Evolutionary conservation across 53 echinoderm and acorn worm species (phyloP).

Genomic region (Luidia sarsii): DNA sequence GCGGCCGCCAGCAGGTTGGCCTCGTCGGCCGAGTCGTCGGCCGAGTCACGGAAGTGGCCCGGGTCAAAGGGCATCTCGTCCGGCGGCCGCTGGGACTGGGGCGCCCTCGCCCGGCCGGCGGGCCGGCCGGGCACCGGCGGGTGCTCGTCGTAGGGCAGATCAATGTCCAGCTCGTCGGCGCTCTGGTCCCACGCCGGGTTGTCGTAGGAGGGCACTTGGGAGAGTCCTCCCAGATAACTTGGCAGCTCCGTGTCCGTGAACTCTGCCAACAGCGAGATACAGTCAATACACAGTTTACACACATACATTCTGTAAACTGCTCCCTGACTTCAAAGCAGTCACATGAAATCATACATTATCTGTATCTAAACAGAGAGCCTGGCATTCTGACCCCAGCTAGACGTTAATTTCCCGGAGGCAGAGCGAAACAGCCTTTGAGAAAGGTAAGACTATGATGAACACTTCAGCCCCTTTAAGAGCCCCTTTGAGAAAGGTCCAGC

Average conservation of each 20-base stretch:
- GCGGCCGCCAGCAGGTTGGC: neutral
- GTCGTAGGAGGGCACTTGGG: conserved; percentile 69
- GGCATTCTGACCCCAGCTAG: too few species aligned
- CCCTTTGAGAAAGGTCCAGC: too few species aligned
- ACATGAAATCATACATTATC: too few species aligned
- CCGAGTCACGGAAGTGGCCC: conserved; percentile 43
- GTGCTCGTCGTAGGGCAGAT: conserved; percentile 37
- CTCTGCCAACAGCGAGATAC: conserved; percentile 60
- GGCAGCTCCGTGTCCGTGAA: conserved; percentile 73
- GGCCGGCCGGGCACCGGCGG: conserved; percentile 22
- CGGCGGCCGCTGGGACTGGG: conserved; percentile 16
- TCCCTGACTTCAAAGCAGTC: too few species aligned
- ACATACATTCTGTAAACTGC: too few species aligned
- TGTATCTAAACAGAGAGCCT: too few species aligned
- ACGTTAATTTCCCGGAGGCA: too few species aligned
- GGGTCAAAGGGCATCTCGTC: conserved; percentile 41
- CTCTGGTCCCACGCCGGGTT: conserved; percentile 69
- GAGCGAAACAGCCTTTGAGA: too few species aligned
- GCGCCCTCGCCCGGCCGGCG: neutral
- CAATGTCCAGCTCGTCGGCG: conserved; percentile 73
- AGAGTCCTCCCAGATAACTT: conserved; percentile 66
- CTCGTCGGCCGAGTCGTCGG: conserved; percentile 15
- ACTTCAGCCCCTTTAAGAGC: too few species aligned
- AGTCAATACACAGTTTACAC: too few species aligned
- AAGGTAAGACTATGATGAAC: too few species aligned